These are phyloP conservation scores for Anguilla anguilla DNA, from an alignment of 2,797 vertebrate genomes.

Conservation along the genomic window DNA sequence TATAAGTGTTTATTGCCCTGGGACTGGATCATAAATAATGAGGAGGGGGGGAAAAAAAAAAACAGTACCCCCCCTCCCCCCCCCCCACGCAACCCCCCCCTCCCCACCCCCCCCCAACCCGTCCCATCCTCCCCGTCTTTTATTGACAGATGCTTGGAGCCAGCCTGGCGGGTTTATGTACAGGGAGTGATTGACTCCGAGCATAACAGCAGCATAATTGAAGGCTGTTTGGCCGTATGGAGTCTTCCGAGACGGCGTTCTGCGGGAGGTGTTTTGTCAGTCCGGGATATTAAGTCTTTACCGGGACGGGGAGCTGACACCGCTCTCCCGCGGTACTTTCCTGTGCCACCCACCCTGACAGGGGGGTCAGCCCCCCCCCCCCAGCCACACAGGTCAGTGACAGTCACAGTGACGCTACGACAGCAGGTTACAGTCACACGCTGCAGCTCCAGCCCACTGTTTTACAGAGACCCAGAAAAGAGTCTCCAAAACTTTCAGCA, in stretches of 20 bases:
- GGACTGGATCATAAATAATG: constrained; percentile 69
- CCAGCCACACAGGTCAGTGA: not conserved
- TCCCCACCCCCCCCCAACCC: not conserved
- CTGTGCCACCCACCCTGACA: not conserved
- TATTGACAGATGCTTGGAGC: constrained; percentile 39
- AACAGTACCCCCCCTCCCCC: constrained; percentile 26
- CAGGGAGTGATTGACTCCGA: constrained; percentile 66
- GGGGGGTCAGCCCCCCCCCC: not conserved
- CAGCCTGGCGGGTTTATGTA: constrained; percentile 67
- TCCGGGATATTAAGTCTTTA: constrained; percentile 52
- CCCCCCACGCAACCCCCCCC: not conserved
- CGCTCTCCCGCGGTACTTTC: not conserved
- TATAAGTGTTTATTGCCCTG: constrained; percentile 68
- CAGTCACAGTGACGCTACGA: not conserved
- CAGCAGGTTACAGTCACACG: not conserved
- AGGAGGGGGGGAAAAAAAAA: constrained; percentile 39
- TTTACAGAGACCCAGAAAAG: not conserved
- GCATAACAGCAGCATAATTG: constrained; percentile 70
- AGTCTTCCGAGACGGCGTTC: constrained; percentile 45
- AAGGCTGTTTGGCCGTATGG: constrained; percentile 54
- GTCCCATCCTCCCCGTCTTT: constrained; percentile 7
- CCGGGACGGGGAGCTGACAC: not conserved
- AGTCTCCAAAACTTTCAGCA: not conserved
- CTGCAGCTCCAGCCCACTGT: not conserved
- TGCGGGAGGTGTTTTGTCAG: constrained; percentile 45